Percentiles rank a stretch among this genome's conserved stretches.
phyloP scores from a whole-genome alignment of 2,888 invertebrate species.

The Lumbricus terrestris region DNA sequence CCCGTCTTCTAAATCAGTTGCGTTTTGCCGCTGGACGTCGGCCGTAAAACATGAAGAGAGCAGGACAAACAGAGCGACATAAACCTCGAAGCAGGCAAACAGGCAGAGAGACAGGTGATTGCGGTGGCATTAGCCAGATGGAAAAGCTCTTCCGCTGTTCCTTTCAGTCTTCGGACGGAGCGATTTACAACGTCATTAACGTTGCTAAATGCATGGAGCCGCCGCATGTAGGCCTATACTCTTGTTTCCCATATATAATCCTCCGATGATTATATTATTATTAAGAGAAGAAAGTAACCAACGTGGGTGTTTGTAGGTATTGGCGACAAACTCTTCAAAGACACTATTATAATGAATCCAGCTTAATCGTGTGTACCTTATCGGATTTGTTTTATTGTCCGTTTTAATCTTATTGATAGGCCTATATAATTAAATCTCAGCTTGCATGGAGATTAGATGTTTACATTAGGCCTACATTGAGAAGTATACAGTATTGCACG shows the following conservation, averaged over 20 bases:
- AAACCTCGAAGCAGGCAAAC: background rate
- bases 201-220: background rate
- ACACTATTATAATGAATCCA: too few relatives aligned
- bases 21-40: background rate
- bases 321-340: too few relatives aligned
- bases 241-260: background rate
- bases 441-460: too few relatives aligned
- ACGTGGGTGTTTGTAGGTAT: too few relatives aligned
- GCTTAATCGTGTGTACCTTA: too few relatives aligned
- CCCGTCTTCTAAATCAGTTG: background rate
- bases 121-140: background rate
- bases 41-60: background rate
- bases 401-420: background rate
- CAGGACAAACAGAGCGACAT: background rate
- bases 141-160: background rate
- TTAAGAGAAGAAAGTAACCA: background rate
- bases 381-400: too few relatives aligned
- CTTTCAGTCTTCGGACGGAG: background rate
- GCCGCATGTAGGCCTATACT: too few relatives aligned
- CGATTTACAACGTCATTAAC: background rate
- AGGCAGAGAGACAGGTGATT: background rate
- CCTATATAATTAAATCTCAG: too few relatives aligned
- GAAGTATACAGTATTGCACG: too few relatives aligned
- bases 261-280: background rate
- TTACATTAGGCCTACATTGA: too few relatives aligned